These are phyloP conservation scores for Drosophila tanythrix DNA, from an alignment of 2,888 invertebrate genomes.

Conservation along the genomic window DNA sequence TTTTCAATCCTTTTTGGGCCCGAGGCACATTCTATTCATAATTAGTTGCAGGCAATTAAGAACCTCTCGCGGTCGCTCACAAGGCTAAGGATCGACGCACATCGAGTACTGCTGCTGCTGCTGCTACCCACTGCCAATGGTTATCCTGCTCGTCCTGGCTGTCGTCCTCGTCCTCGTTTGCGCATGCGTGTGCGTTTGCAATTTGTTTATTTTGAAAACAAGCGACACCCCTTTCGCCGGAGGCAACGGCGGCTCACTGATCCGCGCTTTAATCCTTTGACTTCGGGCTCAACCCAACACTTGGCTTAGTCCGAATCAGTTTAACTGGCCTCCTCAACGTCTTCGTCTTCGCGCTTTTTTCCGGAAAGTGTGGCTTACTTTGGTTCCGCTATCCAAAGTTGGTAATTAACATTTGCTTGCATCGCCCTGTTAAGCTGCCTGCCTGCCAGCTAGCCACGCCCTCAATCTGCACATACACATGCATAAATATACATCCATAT, in stretches of 20 bases:
- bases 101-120: constrained; percentile 10
- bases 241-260: constrained; percentile 36
- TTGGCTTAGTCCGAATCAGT: constrained; percentile 52
- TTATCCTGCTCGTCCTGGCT: not conserved
- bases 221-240: constrained; percentile 75
- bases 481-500: not conserved
- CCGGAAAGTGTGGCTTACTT: constrained; percentile 80
- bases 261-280: constrained; percentile 74
- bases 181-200: constrained; percentile 56
- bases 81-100: constrained; percentile 41
- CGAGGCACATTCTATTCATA: constrained; percentile 66
- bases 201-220: constrained; percentile 82
- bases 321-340: constrained; percentile 1
- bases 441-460: constrained; percentile 37
- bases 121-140: not conserved
- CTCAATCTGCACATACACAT: not conserved
- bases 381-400: constrained; percentile 74
- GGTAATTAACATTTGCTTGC: constrained; percentile 73
- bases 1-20: constrained; percentile 47
- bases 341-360: constrained; percentile 38
- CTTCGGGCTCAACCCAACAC: constrained; percentile 40
- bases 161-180: not conserved
- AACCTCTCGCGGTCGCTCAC: constrained; percentile 66
- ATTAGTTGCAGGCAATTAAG: constrained; percentile 80
- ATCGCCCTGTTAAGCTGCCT: constrained; percentile 47